Evolutionary conservation across 2,113 vertebrate genomes (phyloP).

Genomic region (Macquaria australasica): DNA sequence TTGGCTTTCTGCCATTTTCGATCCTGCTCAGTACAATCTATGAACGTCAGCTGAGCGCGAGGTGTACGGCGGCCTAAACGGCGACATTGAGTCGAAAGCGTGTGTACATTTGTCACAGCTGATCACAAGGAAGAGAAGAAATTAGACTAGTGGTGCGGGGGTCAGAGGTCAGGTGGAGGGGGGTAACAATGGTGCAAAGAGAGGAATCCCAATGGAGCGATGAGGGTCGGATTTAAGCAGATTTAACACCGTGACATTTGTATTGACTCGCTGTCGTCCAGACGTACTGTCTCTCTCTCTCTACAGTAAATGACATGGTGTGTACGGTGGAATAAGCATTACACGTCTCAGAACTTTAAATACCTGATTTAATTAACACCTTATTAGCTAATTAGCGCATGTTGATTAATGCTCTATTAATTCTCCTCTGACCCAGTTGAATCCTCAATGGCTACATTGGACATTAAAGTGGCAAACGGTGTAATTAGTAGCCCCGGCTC

Average conservation of each 20-base stretch:
- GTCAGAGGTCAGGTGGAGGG: conserved; percentile 25
- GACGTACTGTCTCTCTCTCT: background rate
- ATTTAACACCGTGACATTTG: conserved; percentile 46
- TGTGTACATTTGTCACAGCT: conserved; percentile 48
- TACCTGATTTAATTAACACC: conserved; percentile 84
- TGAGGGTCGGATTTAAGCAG: conserved; percentile 14
- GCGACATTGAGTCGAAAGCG: conserved; percentile 71
- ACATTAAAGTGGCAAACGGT: conserved; percentile 78
- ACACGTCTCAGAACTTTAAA: conserved; percentile 83
- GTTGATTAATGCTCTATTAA: conserved; percentile 87
- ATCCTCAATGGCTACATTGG: conserved; percentile 72
- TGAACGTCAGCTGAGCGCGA: conserved; percentile 83
- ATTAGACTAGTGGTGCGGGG: conserved; percentile 28
- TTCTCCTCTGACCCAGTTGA: conserved; percentile 77
- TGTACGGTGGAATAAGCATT: conserved; percentile 73
- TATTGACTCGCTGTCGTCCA: conserved; percentile 18
- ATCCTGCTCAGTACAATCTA: conserved; percentile 88
- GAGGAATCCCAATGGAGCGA: conserved; percentile 37
- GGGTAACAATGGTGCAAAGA: conserved; percentile 24
- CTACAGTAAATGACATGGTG: conserved; percentile 42
- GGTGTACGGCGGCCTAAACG: conserved; percentile 86
- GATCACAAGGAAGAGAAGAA: conserved; percentile 46
- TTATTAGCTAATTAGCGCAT: conserved; percentile 85
- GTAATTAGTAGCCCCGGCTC: conserved; percentile 75
- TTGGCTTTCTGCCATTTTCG: conserved; percentile 92